Percentiles rank a stretch among this genome's conserved stretches.
Evolutionary conservation across 2,888 invertebrate species (phyloP).

Genomic region (Margaritifera margaritifera): DNA sequence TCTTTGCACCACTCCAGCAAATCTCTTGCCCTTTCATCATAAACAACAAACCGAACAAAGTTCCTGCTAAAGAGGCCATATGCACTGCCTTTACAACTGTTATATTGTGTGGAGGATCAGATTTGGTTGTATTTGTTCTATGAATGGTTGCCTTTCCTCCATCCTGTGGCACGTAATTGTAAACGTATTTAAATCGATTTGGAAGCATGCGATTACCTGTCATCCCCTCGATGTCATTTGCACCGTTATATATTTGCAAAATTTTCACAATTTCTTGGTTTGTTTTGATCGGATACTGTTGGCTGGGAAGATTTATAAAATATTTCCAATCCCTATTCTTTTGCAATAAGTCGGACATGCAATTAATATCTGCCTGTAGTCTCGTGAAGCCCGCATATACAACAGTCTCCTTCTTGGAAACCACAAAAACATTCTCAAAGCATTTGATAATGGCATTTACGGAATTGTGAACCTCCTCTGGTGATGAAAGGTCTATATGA

Average conservation of each 20-base stretch:
- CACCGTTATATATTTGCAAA: conserved; percentile 68
- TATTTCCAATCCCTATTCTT: conserved; percentile 63
- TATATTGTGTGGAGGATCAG: conserved; percentile 44
- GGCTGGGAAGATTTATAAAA: conserved; percentile 70
- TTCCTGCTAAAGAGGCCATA: conserved; percentile 68
- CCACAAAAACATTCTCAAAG: conserved; percentile 69
- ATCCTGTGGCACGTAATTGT: conserved; percentile 36
- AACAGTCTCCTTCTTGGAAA: conserved; percentile 62
- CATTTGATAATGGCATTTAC: conserved; percentile 55
- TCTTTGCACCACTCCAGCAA: conserved; percentile 64
- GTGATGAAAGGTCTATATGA: conserved; percentile 65
- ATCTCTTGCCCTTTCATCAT: conserved; percentile 54
- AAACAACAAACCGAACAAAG: conserved; percentile 66
- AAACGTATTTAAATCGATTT: conserved; percentile 21
- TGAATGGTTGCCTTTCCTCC: conserved; percentile 20
- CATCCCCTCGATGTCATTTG: conserved; percentile 71
- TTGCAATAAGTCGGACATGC: conserved; percentile 65
- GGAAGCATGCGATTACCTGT: conserved; percentile 48
- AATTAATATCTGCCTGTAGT: conserved; percentile 69
- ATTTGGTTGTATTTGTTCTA: conserved; percentile 26
- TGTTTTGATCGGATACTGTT: conserved; percentile 69
- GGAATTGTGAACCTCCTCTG: conserved; percentile 39
- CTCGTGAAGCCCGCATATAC: conserved; percentile 67
- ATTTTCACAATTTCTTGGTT: conserved; percentile 70
- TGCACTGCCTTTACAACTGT: conserved; percentile 65